Evolutionary conservation across 2,113 vertebrate genomes (phyloP), one percentile per base, ranked within the genome.

Genomic region (Leptodactylus fuscus): DNA sequence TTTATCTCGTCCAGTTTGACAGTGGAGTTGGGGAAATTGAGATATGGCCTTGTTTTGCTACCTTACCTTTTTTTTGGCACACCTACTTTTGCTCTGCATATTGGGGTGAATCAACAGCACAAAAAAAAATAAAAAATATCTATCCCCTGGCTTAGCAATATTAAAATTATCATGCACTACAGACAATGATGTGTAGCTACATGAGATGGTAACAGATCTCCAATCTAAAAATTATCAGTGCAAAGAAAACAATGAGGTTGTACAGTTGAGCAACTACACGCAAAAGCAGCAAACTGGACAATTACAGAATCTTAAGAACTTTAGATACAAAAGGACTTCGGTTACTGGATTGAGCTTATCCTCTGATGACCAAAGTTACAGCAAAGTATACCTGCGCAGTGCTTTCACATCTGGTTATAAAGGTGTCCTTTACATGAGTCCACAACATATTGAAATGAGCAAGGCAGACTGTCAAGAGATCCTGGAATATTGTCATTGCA

Each of bases 191-290:
- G 92, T 90, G 91, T 89, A 91, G 94, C 93, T 90, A 94, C 88
- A 93, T 92, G 91, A 94, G 93, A 93, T 91, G 93, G 92, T 90
- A 91, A 93, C 86, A 91, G 88, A 91, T 91, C 92, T 94, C 93
- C 91, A 89, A 93, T 91, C 90, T 91, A 93, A 93, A 92, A 90
- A 89, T 91, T 84, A 90, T 92, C 95, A 96, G 96, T 96, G 97
- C 96, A 95, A 95, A 96, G 51, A 80, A 86, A 94, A 96, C 93
- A 93, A 95, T 93, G 95, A 97, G 96, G 96, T 96, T 91, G 92
- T 89, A 94, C 93, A 94, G 95, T 94, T 96, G 94, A 93, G 93
- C 91, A 88, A 94, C 93, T 95, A 92, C 91, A 94, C 81, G 93
- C 93, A 92, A 92, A 89, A 91, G 89, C 93, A 94, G 92, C 88